Conservation (phyloP, 2,797 vertebrate genomes). For the Paramormyrops hopkinsi region DNA sequence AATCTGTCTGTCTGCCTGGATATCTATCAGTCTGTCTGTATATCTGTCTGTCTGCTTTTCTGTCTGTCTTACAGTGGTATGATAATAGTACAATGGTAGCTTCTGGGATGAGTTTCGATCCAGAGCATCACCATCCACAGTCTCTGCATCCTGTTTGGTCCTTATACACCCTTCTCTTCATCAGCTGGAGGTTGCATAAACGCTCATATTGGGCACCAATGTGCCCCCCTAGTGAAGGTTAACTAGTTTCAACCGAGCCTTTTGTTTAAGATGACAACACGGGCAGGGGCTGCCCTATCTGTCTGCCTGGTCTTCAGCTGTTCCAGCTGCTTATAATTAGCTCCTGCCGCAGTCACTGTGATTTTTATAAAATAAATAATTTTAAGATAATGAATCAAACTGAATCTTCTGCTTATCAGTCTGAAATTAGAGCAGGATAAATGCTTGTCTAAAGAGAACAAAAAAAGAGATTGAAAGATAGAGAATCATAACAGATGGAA, state of each 20-base stretch:
- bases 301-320: not conserved
- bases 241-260: not conserved
- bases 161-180: not conserved
- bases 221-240: not conserved
- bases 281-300: not conserved
- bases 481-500: not conserved
- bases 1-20: not conserved
- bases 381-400: constrained; percentile 5
- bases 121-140: not conserved
- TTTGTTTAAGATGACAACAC: not conserved
- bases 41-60: not conserved
- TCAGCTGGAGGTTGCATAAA: not conserved
- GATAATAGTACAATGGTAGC: not conserved
- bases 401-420: not conserved
- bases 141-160: not conserved
- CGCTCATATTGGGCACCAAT: not conserved
- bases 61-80: not conserved
- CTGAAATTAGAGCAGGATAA: not conserved
- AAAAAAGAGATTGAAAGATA: not conserved
- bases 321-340: not conserved
- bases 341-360: not conserved
- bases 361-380: not conserved
- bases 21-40: not conserved
- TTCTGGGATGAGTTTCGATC: not conserved
- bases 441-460: not conserved